Conservation (phyloP, 2,797 vertebrate species). For the Coccyzus lansbergi region DNA sequence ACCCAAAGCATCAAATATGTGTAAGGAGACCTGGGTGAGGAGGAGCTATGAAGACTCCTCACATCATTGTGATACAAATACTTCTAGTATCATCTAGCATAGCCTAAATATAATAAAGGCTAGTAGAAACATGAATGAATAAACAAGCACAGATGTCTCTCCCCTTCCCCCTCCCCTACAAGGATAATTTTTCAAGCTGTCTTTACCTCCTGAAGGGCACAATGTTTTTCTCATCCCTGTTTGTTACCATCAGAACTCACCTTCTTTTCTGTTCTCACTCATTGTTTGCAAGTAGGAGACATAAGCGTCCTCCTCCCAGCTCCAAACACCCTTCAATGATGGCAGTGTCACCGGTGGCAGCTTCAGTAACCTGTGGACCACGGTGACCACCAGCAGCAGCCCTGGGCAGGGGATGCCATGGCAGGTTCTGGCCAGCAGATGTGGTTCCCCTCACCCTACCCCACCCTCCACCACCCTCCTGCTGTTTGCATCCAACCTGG, state of each 20-base stretch:
- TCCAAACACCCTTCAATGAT: neutral
- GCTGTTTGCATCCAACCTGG: neutral
- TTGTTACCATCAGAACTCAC: neutral
- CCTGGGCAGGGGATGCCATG: neutral
- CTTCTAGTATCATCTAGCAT: neutral
- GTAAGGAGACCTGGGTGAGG: neutral
- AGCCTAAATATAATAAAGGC: neutral
- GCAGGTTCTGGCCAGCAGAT: neutral
- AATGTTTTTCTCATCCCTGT: neutral
- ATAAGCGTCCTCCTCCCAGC: neutral
- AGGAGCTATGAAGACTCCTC: neutral
- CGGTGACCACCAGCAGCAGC: neutral
- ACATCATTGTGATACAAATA: neutral
- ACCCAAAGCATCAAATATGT: neutral
- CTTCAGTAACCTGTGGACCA: accelerated
- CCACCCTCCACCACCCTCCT: neutral
- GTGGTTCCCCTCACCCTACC: accelerated
- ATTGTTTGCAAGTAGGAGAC: neutral
- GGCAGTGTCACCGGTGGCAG: neutral
- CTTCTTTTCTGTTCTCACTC: neutral
- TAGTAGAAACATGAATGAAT: conserved; percentile 24
- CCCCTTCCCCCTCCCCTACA: neutral
- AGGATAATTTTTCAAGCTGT: conserved; percentile 2
- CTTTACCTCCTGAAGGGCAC: neutral
- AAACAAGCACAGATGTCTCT: conserved; percentile 21